Conservation (phyloP, 2,888 invertebrate genomes). For the Agrochola macilenta region DNA sequence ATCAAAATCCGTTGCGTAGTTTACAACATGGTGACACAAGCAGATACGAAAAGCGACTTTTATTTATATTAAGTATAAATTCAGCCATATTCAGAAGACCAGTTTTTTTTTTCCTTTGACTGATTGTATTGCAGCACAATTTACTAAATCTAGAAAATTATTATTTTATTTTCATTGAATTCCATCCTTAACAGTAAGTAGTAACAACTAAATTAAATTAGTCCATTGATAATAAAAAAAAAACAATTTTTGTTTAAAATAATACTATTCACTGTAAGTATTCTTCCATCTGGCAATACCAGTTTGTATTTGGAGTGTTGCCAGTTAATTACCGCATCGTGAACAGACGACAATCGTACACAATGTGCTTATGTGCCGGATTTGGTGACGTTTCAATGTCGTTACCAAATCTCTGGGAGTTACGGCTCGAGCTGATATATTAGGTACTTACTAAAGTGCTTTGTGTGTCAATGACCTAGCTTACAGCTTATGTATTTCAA, state of each 20-base stretch:
- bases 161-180: not conserved
- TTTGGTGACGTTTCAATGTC: constrained; percentile 55
- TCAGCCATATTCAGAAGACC: not conserved
- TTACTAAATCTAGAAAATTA: not conserved
- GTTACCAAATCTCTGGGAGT: constrained; percentile 28
- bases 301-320: constrained; percentile 59
- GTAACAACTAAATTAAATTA: not conserved
- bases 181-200: too few species aligned
- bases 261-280: constrained; percentile 8
- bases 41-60: not conserved
- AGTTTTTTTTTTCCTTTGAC: not conserved
- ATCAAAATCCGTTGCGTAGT: not conserved
- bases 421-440: constrained; percentile 18
- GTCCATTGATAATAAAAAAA: not conserved
- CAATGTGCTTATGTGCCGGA: constrained; percentile 26
- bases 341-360: constrained; percentile 45
- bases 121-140: not conserved
- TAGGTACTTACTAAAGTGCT: constrained; percentile 8
- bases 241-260: not conserved
- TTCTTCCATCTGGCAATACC: constrained; percentile 48
- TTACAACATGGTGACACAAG: too few species aligned
- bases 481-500: not conserved
- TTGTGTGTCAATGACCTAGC: constrained; percentile 22
- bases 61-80: not conserved
- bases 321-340: constrained; percentile 61